Conservation (phyloP, 2,797 vertebrate genomes). For the Clarias pachynema region DNA sequence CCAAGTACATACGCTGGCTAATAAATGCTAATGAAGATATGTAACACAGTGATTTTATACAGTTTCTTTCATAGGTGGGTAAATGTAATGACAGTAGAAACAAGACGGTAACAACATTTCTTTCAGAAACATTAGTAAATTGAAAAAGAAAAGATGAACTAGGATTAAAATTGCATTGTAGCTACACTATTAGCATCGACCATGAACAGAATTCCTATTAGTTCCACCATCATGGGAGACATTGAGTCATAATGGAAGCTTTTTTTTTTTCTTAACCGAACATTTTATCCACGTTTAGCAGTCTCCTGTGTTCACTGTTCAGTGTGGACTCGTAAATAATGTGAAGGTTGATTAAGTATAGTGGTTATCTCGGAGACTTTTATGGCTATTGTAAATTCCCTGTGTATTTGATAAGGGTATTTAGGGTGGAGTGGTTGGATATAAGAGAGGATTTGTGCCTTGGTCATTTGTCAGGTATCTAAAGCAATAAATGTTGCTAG, state of each 20-base stretch:
- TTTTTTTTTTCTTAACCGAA: neutral
- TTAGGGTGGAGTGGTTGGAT: neutral
- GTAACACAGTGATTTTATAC: neutral
- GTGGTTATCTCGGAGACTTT: neutral
- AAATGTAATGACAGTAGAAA: neutral
- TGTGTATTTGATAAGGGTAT: neutral
- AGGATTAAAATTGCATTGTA: neutral
- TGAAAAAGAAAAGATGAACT: neutral
- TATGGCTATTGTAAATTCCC: neutral
- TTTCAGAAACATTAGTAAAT: neutral
- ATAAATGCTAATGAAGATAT: neutral
- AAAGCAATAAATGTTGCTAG: neutral
- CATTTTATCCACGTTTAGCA: neutral
- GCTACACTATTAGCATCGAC: neutral
- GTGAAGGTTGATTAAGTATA: neutral
- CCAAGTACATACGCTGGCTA: neutral
- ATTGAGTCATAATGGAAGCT: neutral
- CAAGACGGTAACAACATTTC: neutral
- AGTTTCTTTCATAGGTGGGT: neutral
- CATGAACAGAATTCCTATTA: neutral
- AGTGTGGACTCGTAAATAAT: no score
- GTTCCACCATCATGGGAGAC: neutral
- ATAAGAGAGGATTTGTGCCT: neutral
- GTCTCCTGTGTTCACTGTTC: neutral
- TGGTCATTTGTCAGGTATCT: slow-evolving; percentile 17